Evolutionary conservation across 2,888 invertebrate genomes (phyloP).

Genomic region (Tetramorium bicarinatum): DNA sequence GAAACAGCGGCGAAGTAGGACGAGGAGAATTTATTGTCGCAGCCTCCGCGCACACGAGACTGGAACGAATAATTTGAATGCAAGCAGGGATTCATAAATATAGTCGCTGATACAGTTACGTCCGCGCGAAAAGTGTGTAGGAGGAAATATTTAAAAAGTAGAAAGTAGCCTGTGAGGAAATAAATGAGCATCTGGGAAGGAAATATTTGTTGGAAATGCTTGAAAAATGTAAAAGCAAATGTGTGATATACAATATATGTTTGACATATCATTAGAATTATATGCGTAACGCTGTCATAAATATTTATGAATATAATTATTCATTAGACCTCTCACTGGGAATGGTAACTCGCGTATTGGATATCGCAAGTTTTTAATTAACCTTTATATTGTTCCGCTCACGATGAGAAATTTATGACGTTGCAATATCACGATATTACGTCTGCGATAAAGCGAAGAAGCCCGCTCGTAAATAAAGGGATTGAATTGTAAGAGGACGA

Average conservation of each 20-base stretch:
- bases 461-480: conserved; percentile 1
- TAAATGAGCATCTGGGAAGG: neutral
- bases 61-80: conserved; percentile 37
- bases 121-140: neutral
- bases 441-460: conserved; percentile 18
- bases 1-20: conserved; percentile 52
- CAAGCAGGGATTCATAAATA: conserved; percentile 21
- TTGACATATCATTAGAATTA: neutral
- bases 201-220: neutral
- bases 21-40: conserved; percentile 53
- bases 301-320: conserved; percentile 5
- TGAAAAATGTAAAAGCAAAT: conserved; percentile 7
- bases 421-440: conserved; percentile 25
- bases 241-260: neutral
- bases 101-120: neutral
- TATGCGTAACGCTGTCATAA: neutral
- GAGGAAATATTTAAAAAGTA: neutral
- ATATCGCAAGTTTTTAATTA: conserved; percentile 25
- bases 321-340: neutral
- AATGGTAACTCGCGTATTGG: neutral
- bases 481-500: conserved; percentile 11
- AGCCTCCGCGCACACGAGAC: conserved; percentile 32
- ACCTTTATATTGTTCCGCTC: conserved; percentile 6
- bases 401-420: conserved; percentile 22
- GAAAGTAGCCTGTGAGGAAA: neutral